Evolutionary conservation across 2,888 invertebrate genomes (phyloP).

Genomic region (Tanypteryx hageni): DNA sequence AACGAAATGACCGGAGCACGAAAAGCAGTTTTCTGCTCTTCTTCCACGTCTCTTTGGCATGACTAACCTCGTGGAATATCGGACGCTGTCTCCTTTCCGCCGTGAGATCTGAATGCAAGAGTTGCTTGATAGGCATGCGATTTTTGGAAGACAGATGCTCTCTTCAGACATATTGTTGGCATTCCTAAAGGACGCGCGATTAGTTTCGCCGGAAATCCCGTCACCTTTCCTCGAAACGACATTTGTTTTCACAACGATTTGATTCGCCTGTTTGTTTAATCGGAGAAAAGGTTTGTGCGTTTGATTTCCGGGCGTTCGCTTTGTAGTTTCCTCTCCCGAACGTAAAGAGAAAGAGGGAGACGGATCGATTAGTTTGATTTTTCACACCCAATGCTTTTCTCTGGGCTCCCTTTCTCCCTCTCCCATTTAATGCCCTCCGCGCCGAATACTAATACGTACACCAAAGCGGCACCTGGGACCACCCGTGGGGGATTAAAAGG

Average conservation of each 20-base stretch:
- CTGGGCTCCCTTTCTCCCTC: not conserved
- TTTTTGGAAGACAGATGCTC: no score
- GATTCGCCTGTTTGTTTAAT: not conserved
- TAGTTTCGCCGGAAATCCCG: not conserved
- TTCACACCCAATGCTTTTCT: not conserved
- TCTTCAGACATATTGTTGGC: not conserved
- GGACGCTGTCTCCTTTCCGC: not conserved
- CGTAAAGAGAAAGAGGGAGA: not conserved
- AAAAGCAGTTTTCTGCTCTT: not conserved
- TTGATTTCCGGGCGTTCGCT: not conserved
- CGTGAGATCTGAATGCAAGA: no score
- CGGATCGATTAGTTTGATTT: conserved; percentile 20
- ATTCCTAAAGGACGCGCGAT: not conserved
- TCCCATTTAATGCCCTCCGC: not conserved
- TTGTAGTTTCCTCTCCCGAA: not conserved
- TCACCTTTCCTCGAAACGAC: not conserved
- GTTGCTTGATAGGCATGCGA: no score
- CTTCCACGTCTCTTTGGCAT: not conserved
- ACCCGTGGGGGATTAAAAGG: not conserved
- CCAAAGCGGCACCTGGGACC: not conserved
- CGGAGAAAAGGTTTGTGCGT: conserved; percentile 3
- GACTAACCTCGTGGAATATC: not conserved
- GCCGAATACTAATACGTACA: not conserved
- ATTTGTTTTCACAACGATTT: not conserved
- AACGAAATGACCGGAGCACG: conserved; percentile 5